Evolutionary conservation across 2,797 vertebrate genomes (phyloP).

Genomic region (Tragelaphus oryx): DNA sequence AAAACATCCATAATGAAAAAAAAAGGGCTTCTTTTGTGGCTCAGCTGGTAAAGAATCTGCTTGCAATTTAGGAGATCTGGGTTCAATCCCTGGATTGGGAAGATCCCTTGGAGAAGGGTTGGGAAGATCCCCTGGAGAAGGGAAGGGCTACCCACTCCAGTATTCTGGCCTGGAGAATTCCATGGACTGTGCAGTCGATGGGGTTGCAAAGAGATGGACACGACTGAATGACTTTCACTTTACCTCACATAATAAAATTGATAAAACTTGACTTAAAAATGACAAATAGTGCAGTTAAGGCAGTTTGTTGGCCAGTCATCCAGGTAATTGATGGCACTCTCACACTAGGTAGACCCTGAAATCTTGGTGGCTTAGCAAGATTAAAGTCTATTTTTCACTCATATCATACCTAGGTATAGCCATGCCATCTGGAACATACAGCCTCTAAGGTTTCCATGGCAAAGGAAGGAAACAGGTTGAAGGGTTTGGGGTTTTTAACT

Average conservation of each 20-base stretch:
- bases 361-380: not conserved
- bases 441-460: not conserved
- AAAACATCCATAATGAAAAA: not conserved
- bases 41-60: not conserved
- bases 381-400: not conserved
- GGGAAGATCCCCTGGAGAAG: not conserved
- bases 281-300: not conserved
- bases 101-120: not conserved
- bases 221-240: not conserved
- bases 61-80: not conserved
- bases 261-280: not conserved
- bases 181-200: not conserved
- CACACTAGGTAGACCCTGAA: not conserved
- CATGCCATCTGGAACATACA: not conserved
- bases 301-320: not conserved
- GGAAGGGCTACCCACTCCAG: not conserved
- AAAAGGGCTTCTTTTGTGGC: not conserved
- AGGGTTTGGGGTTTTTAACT: not conserved
- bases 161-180: not conserved
- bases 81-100: not conserved
- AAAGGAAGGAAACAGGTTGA: not conserved
- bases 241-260: not conserved
- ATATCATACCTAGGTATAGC: not conserved
- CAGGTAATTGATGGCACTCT: not conserved
- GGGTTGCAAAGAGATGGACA: not conserved